Evolutionary conservation across 92 coral and sea anemone species (phyloP).

Genomic region (Epizoanthus illoricatus): DNA sequence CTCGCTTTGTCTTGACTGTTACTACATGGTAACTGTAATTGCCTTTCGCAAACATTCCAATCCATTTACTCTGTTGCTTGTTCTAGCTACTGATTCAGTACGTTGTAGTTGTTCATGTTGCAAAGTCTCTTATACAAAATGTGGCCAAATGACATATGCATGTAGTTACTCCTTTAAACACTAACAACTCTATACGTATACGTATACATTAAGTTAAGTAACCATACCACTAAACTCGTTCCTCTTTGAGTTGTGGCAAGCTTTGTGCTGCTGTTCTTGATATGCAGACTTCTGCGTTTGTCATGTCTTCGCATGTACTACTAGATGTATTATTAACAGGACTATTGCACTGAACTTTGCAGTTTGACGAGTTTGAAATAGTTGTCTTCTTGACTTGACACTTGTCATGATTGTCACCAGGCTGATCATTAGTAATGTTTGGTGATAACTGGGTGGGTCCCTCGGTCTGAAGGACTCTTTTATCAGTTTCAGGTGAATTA

Average conservation of each 20-base stretch:
- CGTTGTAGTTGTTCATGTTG: too few species aligned
- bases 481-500: background rate
- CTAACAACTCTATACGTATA: too few species aligned
- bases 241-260: background rate
- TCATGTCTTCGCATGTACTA: background rate
- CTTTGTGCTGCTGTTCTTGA: background rate
- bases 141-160: too few species aligned
- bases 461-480: background rate
- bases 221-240: background rate
- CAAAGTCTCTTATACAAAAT: too few species aligned
- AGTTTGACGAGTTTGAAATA: background rate
- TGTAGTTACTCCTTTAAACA: too few species aligned
- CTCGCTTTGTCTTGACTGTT: too few species aligned
- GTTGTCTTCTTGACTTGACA: background rate
- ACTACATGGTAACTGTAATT: too few species aligned
- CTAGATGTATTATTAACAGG: background rate
- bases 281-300: background rate
- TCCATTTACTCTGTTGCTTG: too few species aligned
- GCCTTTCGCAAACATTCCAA: too few species aligned
- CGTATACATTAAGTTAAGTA: too few species aligned
- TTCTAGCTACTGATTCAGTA: too few species aligned
- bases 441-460: too few species aligned
- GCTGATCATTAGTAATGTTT: background rate
- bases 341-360: background rate
- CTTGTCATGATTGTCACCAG: background rate